Evolutionary conservation across 2,888 invertebrate species (phyloP).

Genomic region (Metallyticus violacea): DNA sequence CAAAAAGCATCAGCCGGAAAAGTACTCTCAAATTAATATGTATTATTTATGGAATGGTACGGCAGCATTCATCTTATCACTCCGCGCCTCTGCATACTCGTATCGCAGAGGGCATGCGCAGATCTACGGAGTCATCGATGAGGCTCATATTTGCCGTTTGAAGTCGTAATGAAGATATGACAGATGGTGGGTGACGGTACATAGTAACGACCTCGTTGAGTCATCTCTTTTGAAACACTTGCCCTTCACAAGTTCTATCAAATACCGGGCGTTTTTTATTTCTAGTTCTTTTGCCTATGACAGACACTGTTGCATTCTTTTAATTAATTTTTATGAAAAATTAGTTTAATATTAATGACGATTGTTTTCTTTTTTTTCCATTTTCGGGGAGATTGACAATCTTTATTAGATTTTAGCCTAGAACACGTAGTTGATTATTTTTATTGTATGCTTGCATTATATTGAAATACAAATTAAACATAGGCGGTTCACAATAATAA

Average conservation of each 20-base stretch:
- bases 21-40: not conserved
- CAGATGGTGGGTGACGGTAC: not conserved
- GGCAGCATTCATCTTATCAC: not conserved
- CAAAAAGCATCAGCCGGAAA: not conserved
- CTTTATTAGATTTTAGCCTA: no score
- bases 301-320: not conserved
- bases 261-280: not conserved
- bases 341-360: not conserved
- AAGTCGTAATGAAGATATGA: not conserved
- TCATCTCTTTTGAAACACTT: not conserved
- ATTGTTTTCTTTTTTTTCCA: not conserved
- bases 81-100: not conserved
- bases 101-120: no score
- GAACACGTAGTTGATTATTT: no score
- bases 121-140: not conserved
- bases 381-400: no score
- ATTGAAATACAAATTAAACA: no score
- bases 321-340: not conserved
- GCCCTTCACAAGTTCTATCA: no score
- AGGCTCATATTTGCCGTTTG: not conserved
- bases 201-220: not conserved
- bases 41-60: not conserved
- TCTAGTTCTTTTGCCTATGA: not conserved
- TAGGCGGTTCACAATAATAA: no score
- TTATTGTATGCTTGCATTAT: no score